Evolutionary conservation across 2,888 invertebrate species (phyloP).

Genomic region (Acronicta alni): DNA sequence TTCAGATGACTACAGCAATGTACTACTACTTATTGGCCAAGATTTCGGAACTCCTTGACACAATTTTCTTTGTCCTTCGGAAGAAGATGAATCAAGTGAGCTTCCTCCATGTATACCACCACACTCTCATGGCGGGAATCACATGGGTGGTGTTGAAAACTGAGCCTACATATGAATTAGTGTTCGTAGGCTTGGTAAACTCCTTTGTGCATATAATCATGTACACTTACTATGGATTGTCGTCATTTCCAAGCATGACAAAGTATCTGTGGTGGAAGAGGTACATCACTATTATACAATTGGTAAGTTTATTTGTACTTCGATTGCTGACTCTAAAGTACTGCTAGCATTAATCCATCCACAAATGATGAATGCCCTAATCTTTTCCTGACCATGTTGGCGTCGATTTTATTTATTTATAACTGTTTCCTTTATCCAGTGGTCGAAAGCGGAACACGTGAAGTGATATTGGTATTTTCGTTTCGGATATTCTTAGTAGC

Average conservation of each 20-base stretch:
- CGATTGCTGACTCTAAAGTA: conserved; percentile 6
- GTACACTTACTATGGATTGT: conserved; percentile 93
- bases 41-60: conserved; percentile 91
- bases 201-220: conserved; percentile 91
- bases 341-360: too few species aligned
- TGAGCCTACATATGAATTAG: conserved; percentile 38
- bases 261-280: conserved; percentile 95
- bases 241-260: conserved; percentile 91
- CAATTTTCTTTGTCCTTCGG: conserved; percentile 94
- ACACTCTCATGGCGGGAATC: conserved; percentile 87
- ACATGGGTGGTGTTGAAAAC: conserved; percentile 88
- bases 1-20: conserved; percentile 55
- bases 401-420: too few species aligned
- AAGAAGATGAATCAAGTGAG: conserved; percentile 93
- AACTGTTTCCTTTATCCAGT: too few species aligned
- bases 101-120: conserved; percentile 95
- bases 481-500: too few species aligned
- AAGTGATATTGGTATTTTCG: too few species aligned
- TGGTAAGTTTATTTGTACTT: conserved; percentile 90
- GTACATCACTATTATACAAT: conserved; percentile 92
- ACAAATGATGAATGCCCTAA: too few species aligned
- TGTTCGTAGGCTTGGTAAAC: conserved; percentile 40
- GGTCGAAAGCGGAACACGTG: too few species aligned
- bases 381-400: too few species aligned
- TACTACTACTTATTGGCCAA: conserved; percentile 91